Percentiles rank a stretch among this genome's conserved stretches.
phyloP scores from a whole-genome alignment of 2,113 vertebrate species.

The Campylorhamphus procurvoides region DNA sequence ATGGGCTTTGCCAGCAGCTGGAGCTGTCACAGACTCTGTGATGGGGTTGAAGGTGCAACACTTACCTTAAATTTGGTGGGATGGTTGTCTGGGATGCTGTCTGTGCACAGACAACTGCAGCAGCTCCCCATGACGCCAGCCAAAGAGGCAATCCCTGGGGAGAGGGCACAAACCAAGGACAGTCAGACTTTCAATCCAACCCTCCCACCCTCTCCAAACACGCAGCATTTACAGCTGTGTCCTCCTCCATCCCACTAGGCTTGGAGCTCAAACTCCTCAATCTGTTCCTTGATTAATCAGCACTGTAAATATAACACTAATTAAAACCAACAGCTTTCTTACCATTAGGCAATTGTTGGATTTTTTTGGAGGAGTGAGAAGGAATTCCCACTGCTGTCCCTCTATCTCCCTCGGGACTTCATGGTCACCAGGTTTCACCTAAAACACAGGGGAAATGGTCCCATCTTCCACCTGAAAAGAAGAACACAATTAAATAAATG shows the following conservation, averaged over 20 bases:
- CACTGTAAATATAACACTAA: fast-evolving
- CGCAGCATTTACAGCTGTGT: background rate
- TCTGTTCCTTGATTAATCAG: background rate
- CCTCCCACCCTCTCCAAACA: background rate
- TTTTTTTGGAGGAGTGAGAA: conserved; percentile 61
- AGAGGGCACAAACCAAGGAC: background rate
- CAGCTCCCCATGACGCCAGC: conserved; percentile 98
- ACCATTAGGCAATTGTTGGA: conserved; percentile 81
- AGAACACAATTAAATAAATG: background rate
- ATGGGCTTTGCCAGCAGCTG: background rate
- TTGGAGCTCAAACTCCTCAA: background rate
- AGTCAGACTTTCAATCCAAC: fast-evolving
- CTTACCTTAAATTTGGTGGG: conserved; percentile 97
- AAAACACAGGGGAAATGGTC: conserved; percentile 20
- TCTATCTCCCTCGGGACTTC: conserved; percentile 80
- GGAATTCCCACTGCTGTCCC: conserved; percentile 78
- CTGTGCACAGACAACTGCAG: conserved; percentile 95
- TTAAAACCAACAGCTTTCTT: conserved; percentile 57
- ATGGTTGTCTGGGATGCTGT: conserved; percentile 93
- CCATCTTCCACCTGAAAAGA: conserved; percentile 68
- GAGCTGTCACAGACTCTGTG: background rate
- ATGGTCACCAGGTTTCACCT: conserved; percentile 73
- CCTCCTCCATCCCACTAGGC: background rate
- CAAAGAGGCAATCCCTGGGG: conserved; percentile 82
- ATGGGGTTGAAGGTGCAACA: background rate